Percentiles rank a stretch among this genome's conserved stretches.
Evolutionary conservation across 2,888 invertebrate species (phyloP).

Genomic region (Oegoconia quadripuncta): DNA sequence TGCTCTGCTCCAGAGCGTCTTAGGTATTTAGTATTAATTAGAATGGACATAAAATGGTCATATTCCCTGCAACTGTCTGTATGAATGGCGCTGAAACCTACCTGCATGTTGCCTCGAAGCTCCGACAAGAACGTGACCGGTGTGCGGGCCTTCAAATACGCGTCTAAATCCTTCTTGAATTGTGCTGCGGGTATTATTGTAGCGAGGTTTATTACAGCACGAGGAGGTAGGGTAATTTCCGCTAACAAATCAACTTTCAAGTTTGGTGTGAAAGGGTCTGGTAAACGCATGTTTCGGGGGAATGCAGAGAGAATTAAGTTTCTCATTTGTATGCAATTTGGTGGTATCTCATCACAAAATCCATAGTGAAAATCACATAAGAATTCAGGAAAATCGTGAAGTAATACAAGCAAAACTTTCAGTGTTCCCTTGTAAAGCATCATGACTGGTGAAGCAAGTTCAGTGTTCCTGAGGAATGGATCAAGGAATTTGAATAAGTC

Average conservation of each 20-base stretch:
- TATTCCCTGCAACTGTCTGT: too few species aligned
- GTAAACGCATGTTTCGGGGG: conserved; percentile 97
- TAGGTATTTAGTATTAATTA: too few species aligned
- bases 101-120: conserved; percentile 92
- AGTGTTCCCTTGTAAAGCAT: conserved; percentile 97
- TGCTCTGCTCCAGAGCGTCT: too few species aligned
- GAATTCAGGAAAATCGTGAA: conserved; percentile 99
- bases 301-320: conserved; percentile 99
- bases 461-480: conserved; percentile 98
- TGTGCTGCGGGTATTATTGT: conserved; percentile 91
- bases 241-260: conserved; percentile 90
- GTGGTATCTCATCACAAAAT: conserved; percentile 99
- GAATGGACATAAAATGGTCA: too few species aligned
- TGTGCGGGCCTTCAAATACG: conserved; percentile 95
- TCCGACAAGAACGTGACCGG: conserved; percentile 98
- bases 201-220: conserved; percentile 93
- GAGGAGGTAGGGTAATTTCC: conserved; percentile 92
- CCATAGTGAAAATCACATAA: conserved; percentile 99
- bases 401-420: conserved; percentile 93
- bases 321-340: conserved; percentile 99
- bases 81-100: conserved; percentile 33
- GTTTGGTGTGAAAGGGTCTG: conserved; percentile 99
- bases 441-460: conserved; percentile 95
- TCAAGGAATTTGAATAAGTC: conserved; percentile 98
- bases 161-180: conserved; percentile 98